phyloP scores from a whole-genome alignment of 1,140 invertebrate genomes.

The Lethocerus indicus region DNA sequence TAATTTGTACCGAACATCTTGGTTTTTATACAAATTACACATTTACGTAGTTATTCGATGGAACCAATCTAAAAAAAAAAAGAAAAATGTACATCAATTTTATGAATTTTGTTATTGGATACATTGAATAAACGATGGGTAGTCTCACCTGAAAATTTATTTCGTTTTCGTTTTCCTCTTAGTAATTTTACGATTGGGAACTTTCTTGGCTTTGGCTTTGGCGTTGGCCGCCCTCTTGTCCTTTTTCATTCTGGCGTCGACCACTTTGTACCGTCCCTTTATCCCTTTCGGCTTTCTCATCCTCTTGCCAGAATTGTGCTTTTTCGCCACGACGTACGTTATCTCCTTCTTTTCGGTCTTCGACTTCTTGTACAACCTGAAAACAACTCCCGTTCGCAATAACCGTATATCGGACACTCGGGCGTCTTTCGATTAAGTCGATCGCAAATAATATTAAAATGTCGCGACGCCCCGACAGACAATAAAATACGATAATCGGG shows the following conservation, averaged over 20 bases:
- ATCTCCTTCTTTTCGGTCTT: slow-evolving; percentile 69
- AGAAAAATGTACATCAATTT: background rate
- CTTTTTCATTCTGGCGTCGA: slow-evolving; percentile 93
- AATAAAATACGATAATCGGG: too few relatives aligned
- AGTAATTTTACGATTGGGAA: slow-evolving; percentile 13
- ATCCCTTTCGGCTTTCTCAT: slow-evolving; percentile 65
- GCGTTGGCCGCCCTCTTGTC: slow-evolving; percentile 32
- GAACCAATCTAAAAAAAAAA: background rate
- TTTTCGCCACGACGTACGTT: slow-evolving; percentile 90
- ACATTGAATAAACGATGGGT: background rate
- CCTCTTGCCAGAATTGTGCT: slow-evolving; percentile 58
- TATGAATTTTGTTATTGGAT: background rate
- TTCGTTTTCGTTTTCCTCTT: background rate
- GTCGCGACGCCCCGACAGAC: too few relatives aligned
- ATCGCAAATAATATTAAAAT: too few relatives aligned
- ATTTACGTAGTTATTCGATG: background rate
- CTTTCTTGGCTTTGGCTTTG: slow-evolving; percentile 13
- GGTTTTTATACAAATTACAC: background rate
- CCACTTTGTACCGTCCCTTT: slow-evolving; percentile 84
- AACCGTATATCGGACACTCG: too few relatives aligned
- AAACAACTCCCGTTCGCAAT: too few relatives aligned
- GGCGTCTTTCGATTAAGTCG: too few relatives aligned
- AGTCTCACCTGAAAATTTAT: background rate
- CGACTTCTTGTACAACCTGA: slow-evolving; percentile 84
- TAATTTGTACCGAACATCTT: too few relatives aligned